These are phyloP conservation scores for Erethizon dorsatum DNA, from an alignment of 2,797 vertebrate species.

Conservation along the genomic window DNA sequence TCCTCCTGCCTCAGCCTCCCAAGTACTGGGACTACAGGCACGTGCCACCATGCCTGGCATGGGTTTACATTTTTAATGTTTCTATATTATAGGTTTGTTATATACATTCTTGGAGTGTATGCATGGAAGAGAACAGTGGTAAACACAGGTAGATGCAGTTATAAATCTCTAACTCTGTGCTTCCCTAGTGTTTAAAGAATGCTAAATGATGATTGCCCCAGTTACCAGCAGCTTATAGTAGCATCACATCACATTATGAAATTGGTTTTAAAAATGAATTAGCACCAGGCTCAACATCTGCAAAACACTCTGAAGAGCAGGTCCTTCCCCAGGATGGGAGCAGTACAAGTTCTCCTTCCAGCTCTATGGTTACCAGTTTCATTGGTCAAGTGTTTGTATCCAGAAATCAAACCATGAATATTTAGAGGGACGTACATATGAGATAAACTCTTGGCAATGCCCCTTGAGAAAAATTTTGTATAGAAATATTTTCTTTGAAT, in stretches of 20 bases:
- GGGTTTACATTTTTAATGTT: neutral
- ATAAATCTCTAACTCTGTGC: slow-evolving; percentile 8
- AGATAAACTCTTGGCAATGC: neutral
- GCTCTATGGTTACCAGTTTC: neutral
- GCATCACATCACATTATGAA: neutral
- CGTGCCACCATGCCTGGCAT: neutral
- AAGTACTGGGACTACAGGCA: neutral
- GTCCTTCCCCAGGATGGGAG: neutral
- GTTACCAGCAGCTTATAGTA: neutral
- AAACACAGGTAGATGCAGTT: neutral
- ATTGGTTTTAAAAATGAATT: slow-evolving; percentile 45
- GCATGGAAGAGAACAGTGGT: neutral
- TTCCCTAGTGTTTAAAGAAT: neutral
- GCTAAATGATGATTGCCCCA: neutral
- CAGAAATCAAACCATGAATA: neutral
- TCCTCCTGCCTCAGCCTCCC: neutral
- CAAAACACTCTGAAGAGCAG: neutral
- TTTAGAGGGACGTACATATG: neutral
- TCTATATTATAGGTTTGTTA: neutral
- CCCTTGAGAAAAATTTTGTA: neutral
- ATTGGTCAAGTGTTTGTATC: slow-evolving; percentile 24
- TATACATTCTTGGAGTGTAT: neutral
- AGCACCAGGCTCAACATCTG: neutral
- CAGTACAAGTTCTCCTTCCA: neutral
- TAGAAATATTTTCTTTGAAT: slow-evolving; percentile 34